These are phyloP conservation scores for Nanger granti DNA, from an alignment of 2,113 vertebrate species.

Conservation along the genomic window DNA sequence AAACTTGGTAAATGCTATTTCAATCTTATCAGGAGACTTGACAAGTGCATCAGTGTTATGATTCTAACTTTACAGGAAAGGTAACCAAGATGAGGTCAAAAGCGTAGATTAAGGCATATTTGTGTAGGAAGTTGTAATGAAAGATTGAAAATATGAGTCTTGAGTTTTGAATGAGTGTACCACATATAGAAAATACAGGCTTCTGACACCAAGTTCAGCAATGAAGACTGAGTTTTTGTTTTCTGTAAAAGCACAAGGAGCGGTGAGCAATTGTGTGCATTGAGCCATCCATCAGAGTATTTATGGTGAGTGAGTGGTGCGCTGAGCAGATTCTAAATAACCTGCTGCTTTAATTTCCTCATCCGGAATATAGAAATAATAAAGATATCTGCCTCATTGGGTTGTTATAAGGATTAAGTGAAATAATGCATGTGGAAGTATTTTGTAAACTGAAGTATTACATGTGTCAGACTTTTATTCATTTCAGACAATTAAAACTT, in stretches of 20 bases:
- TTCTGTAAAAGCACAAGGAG: background rate
- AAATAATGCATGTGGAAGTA: background rate
- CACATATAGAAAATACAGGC: background rate
- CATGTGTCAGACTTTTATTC: background rate
- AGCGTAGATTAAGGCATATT: background rate
- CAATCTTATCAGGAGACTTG: background rate
- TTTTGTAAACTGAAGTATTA: background rate
- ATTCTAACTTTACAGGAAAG: background rate
- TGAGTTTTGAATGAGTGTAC: background rate
- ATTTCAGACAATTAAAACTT: slow-evolving; percentile 2
- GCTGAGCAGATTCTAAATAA: background rate
- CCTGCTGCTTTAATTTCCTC: background rate
- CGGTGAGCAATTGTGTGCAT: background rate
- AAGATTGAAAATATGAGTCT: background rate
- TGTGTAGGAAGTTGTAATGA: background rate
- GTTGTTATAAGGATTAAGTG: background rate
- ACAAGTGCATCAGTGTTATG: background rate
- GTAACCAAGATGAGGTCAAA: background rate
- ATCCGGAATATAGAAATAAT: background rate
- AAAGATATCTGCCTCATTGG: background rate
- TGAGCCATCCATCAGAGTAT: background rate
- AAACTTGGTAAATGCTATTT: background rate
- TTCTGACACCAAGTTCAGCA: background rate
- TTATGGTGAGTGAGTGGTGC: background rate
- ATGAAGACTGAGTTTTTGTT: background rate